Evolutionary conservation across 2,797 vertebrate species (phyloP), one percentile per base, ranked within the genome.

Genomic region (Ctenochaetus hawaiiensis): DNA sequence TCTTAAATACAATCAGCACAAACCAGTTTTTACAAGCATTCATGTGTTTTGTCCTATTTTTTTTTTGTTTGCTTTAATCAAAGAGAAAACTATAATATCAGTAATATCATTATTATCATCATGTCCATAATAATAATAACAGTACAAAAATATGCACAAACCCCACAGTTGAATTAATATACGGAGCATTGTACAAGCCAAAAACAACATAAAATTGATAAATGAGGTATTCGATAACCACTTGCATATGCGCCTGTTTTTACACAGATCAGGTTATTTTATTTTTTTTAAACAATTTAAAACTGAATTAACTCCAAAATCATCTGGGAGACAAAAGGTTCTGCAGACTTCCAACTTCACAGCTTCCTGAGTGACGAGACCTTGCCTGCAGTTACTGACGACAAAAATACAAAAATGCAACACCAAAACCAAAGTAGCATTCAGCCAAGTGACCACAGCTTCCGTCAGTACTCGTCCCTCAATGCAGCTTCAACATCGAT

Each of bases 81-180:
- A 92, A 93, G 89, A 94, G 83, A 91, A 93, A 94, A 92, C 91
- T 93, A 94, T 92, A 92, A 91, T 92, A 94, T 93, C 91, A 93
- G 92, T 94, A 92, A 93, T 92, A 94, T 94, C 82, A 91, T 93
- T 91, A 94, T 92, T 86, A 92, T 93, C 89, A 93, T 91, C 89
- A 93, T 91, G 82, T 93, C 89, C 86, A 91, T 91, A 92, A 91
- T 92, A 91, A 92, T 91, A 92, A 93, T 78, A 94, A 92, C 92
- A 93, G 92, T 95, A 95, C 94, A 95, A 95, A 94, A 94, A 95
- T 94, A 95, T 94, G 93, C 93, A 95, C 94, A 94, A 93, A 93
- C 94, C 94, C 92, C 93, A 95, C 88, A 89, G 90, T 84, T 92
- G 89, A 93, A 93, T 91, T 93, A 94, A 94, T 93, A 92, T 91